Percentiles rank a stretch among this genome's conserved stretches.
These are phyloP conservation scores for Passerculus sandwichensis DNA, from an alignment of 2,797 vertebrate genomes.

Conservation along the genomic window DNA sequence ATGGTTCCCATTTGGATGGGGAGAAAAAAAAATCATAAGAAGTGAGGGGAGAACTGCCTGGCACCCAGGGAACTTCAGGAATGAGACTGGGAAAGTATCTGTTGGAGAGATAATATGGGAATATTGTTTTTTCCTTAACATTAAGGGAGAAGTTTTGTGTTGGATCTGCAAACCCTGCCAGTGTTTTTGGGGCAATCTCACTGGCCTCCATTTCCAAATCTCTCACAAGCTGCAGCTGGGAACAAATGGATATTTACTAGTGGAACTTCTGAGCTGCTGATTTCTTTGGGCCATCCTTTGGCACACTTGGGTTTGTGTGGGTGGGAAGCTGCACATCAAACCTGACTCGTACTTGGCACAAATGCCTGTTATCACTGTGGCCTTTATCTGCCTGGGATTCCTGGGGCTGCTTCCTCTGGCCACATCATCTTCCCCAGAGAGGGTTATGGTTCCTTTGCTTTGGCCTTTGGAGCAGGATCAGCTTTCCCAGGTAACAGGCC, in stretches of 20 bases:
- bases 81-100: slow-evolving; percentile 12
- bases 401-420: neutral
- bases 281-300: neutral
- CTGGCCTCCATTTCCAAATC: neutral
- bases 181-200: neutral
- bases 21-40: neutral
- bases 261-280: neutral
- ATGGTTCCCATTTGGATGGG: neutral
- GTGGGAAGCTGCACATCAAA: neutral
- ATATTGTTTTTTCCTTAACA: neutral
- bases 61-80: slow-evolving; percentile 22
- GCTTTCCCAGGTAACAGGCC: neutral
- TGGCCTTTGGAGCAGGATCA: neutral
- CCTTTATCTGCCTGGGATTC: neutral
- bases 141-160: neutral
- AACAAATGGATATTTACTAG: neutral
- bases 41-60: neutral
- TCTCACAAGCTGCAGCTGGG: neutral
- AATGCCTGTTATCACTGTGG: neutral
- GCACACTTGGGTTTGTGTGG: neutral
- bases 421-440: neutral
- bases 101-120: neutral
- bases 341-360: fast-evolving
- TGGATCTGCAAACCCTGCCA: neutral
- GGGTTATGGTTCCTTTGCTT: neutral